These are phyloP conservation scores for Colletes gigas DNA, from an alignment of 1,140 invertebrate genomes.

Conservation along the genomic window DNA sequence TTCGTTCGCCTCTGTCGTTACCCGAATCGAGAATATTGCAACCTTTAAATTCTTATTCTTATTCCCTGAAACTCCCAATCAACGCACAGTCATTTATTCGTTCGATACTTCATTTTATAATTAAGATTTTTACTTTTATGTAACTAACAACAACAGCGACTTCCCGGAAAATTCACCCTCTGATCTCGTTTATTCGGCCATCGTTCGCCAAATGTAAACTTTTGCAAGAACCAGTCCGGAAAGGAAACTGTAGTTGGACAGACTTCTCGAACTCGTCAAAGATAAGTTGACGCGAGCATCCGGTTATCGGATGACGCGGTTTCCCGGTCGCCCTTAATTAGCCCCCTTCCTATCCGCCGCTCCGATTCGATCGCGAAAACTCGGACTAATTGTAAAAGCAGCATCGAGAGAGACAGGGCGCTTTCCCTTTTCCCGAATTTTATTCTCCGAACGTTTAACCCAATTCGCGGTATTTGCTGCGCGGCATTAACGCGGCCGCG, in stretches of 20 bases:
- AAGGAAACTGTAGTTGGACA: conserved; percentile 6
- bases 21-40: no score
- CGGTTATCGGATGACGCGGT: conserved; percentile 13
- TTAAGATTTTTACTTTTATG: no score
- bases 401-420: neutral
- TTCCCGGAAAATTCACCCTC: no score
- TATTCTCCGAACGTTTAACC: conserved; percentile 4
- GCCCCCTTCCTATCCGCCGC: neutral
- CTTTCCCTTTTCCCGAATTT: neutral
- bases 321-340: conserved; percentile 55
- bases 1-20: no score
- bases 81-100: no score
- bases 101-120: no score
- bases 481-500: neutral
- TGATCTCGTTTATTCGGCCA: no score
- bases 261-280: conserved; percentile 51
- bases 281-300: conserved; percentile 55
- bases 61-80: no score
- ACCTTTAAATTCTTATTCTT: no score
- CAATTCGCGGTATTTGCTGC: neutral
- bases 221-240: conserved; percentile 22
- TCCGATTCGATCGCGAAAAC: neutral
- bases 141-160: no score
- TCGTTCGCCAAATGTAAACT: no score
- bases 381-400: conserved; percentile 16